Conservation (phyloP, 1,140 invertebrate species). For the Nylanderia fulva region DNA sequence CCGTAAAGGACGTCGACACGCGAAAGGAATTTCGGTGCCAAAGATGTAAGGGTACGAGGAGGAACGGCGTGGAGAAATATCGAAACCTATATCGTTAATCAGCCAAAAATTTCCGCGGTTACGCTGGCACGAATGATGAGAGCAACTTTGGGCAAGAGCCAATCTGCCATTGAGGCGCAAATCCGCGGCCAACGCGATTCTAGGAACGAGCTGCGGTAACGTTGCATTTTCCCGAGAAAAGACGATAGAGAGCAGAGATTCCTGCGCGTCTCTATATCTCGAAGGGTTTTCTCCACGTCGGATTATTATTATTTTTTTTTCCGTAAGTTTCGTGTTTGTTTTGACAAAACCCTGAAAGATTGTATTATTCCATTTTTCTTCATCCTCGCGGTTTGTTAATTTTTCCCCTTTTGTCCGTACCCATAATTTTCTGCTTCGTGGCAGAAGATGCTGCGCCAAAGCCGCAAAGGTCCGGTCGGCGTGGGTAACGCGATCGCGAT, state of each 20-base stretch:
- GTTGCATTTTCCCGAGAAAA: constrained; percentile 40
- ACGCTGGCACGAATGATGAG: constrained; percentile 75
- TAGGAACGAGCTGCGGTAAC: constrained; percentile 42
- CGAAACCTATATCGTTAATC: constrained; percentile 82
- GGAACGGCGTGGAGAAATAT: constrained; percentile 73
- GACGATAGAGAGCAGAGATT: constrained; percentile 70
- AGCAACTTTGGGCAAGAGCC: constrained; percentile 80
- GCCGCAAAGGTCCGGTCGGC: constrained; percentile 14
- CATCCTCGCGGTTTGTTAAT: neutral
- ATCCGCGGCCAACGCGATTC: constrained; percentile 74
- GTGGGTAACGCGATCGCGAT: constrained; percentile 75
- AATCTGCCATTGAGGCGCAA: constrained; percentile 74
- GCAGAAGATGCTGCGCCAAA: constrained; percentile 4
- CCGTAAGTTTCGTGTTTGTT: neutral
- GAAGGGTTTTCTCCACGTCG: neutral
- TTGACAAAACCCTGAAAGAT: neutral
- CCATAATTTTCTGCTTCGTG: constrained; percentile 22
- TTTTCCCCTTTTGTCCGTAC: neutral
- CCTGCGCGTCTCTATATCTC: constrained; percentile 73
- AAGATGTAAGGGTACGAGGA: neutral
- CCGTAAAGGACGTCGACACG: constrained; percentile 46
- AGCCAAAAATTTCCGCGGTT: constrained; percentile 81
- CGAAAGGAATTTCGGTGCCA: constrained; percentile 43
- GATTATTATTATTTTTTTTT: neutral
- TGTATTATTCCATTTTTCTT: neutral